Evolutionary conservation across 2,113 vertebrate species (phyloP).

Genomic region (Hyperopisus bebe): DNA sequence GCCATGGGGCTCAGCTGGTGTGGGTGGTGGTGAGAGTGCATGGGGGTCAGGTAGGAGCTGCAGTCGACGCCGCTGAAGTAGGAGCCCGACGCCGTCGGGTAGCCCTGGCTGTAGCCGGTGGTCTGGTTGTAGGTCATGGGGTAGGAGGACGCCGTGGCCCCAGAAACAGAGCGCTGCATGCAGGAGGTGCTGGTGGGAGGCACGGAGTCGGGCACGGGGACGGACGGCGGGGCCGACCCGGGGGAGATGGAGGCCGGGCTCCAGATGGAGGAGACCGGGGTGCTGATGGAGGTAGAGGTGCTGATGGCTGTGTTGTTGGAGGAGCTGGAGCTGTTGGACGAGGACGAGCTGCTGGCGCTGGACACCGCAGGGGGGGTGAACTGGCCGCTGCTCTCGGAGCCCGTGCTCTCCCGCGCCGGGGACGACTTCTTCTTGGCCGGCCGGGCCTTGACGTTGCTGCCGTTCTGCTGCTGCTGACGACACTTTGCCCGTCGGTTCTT

Average conservation of each 20-base stretch:
- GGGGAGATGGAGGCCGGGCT: constrained; percentile 92
- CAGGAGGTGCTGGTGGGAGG: constrained; percentile 75
- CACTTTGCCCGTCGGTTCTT: constrained; percentile 80
- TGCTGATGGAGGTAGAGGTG: constrained; percentile 67
- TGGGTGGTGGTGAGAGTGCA: constrained; percentile 84
- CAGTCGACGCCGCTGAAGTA: constrained; percentile 92
- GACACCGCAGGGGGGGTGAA: constrained; percentile 82
- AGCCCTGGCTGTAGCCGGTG: constrained; percentile 79
- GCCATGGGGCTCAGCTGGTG: constrained; percentile 91
- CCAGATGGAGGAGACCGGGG: constrained; percentile 86
- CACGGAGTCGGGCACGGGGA: constrained; percentile 63
- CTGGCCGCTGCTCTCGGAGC: constrained; percentile 88
- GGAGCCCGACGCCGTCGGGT: constrained; percentile 71
- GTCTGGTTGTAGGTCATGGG: constrained; percentile 83
- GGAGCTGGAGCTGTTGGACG: constrained; percentile 57
- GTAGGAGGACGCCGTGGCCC: constrained; percentile 61
- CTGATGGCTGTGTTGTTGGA: constrained; percentile 50
- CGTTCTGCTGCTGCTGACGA: constrained; percentile 85
- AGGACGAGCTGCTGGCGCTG: constrained; percentile 71
- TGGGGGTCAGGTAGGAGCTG: constrained; percentile 83
- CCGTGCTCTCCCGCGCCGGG: constrained; percentile 80
- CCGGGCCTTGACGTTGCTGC: constrained; percentile 71
- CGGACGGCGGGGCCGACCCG: constrained; percentile 59
- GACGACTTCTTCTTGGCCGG: constrained; percentile 89
- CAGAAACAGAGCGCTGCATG: constrained; percentile 76